Evolutionary conservation across 2,888 invertebrate species (phyloP), one percentile per base, ranked within the genome.

Genomic region (Dynastes grantii): DNA sequence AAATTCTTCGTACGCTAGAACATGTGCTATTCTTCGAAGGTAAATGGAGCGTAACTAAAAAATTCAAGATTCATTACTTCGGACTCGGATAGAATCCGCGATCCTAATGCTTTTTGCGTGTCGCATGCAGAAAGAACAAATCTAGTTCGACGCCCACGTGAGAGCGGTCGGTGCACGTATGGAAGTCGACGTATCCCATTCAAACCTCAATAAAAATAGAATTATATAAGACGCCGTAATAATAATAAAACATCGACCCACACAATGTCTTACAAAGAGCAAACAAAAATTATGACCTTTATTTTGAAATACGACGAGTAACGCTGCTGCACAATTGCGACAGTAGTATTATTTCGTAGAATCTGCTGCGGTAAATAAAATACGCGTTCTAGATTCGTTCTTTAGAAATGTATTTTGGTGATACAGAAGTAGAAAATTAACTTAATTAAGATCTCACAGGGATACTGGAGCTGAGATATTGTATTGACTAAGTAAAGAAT

Each of bases 231-330:
- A 37, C n/a, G 37, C 37, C 37, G 64, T 16, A 32, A 16, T 32
- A 40, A 64, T 64, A 64, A 58, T 58, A 58, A 58, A 58, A 58
- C 55, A 22, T 16, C 16, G 32, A 64, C 64, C 64, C 64, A 64
- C 64, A 16, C 64, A 37, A 61, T 22, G 37, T 64, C 32, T 64
- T 40, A 37, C 64, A 64, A 11, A 5, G 64, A 64, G 40, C 64
- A 64, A 37, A 64, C 64, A 64, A 37, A 64, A 64, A 64, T 64
- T 32, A 64, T 40, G 64, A 64, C 64, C 32, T 64, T 64, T 64
- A 64, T 64, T 64, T 64, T 64, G 40, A 64, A 37, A 16, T 16
- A 64, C 8, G 32, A 32, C 37, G 32, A 37, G 32, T 37, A 37
- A 11, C 55, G 22, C 22, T 58, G 16, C 55, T 58, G 45, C 45